Conservation (phyloP, 2,113 vertebrate genomes). For the Geococcyx californianus region DNA sequence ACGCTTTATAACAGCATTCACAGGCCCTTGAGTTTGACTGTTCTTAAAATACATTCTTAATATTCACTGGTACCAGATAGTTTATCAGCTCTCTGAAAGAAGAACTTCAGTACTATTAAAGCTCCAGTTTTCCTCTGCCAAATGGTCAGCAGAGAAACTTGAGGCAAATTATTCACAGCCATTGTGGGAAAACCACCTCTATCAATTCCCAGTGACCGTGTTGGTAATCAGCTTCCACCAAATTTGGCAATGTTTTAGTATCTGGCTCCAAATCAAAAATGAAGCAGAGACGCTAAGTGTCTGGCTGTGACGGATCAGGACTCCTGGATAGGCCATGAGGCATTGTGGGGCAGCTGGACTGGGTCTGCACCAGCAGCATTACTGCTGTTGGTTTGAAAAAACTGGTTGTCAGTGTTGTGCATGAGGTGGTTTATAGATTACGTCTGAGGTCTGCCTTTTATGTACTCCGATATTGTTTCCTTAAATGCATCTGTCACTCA, state of each 20-base stretch:
- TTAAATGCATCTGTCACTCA: background rate
- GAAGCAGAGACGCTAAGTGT: background rate
- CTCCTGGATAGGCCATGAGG: background rate
- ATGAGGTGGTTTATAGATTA: background rate
- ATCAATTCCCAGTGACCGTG: background rate
- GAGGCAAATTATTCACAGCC: background rate
- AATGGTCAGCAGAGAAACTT: background rate
- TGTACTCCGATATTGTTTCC: background rate
- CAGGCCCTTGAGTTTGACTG: background rate
- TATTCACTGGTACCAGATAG: background rate
- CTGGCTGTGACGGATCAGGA: accelerated
- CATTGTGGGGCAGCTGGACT: background rate
- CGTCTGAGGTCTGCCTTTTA: background rate
- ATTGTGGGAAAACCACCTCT: background rate
- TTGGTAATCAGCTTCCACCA: background rate
- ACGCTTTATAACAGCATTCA: background rate
- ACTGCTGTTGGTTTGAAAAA: background rate
- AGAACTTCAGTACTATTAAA: background rate
- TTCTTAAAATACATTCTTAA: background rate
- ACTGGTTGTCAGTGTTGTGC: background rate
- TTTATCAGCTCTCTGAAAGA: background rate
- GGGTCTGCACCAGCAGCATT: background rate
- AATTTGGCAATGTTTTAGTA: background rate
- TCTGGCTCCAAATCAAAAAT: background rate
- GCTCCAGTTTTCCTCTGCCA: background rate